Evolutionary conservation across 2,113 vertebrate genomes (phyloP).

Genomic region (Leuciscus idus): DNA sequence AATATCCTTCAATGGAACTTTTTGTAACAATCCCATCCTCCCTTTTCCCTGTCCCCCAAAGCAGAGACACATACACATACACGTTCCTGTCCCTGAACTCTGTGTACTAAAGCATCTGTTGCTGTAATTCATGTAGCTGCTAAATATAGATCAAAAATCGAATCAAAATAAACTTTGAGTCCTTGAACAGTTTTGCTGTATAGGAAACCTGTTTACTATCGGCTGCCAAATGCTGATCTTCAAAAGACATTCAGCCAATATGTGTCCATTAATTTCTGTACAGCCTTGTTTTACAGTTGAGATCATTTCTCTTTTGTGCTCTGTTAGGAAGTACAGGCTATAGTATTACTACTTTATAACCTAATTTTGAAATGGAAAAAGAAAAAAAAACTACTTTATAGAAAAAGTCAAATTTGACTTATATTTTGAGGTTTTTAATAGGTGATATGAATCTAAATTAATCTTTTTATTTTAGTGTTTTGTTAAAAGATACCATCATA

Average conservation of each 20-base stretch:
- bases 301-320: neutral
- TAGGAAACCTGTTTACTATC: constrained; percentile 61
- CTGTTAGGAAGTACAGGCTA: neutral
- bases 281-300: constrained; percentile 30
- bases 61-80: neutral
- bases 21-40: constrained; percentile 62
- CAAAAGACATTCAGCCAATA: constrained; percentile 46
- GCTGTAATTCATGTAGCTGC: constrained; percentile 74
- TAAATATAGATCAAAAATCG: constrained; percentile 82
- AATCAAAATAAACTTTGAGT: constrained; percentile 70
- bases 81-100: constrained; percentile 56
- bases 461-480: neutral
- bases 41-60: constrained; percentile 57
- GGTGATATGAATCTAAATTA: neutral
- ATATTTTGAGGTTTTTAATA: neutral
- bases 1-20: constrained; percentile 92
- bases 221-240: constrained; percentile 66
- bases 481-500: neutral
- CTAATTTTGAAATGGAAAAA: neutral
- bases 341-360: neutral
- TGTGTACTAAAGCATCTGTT: constrained; percentile 76
- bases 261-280: constrained; percentile 39
- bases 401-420: neutral
- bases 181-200: constrained; percentile 59
- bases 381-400: neutral